phyloP scores from a whole-genome alignment of 2,888 invertebrate genomes.

The Subacronicta megacephala region DNA sequence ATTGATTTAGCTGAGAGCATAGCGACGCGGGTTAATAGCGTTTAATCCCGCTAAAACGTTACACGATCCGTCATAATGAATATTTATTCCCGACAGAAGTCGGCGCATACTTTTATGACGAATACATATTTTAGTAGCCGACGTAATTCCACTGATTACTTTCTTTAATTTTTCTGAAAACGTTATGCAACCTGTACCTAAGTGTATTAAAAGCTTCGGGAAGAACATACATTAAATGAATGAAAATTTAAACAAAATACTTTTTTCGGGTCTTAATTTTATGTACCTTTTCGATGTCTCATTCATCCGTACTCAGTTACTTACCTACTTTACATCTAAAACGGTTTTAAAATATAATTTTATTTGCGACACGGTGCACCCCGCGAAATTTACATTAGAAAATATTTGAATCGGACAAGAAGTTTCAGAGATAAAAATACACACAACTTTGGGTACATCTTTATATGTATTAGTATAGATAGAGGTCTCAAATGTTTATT shows the following conservation, averaged over 20 bases:
- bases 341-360: too few species aligned
- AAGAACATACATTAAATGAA: slow-evolving; percentile 79
- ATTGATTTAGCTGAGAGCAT: slow-evolving; percentile 84
- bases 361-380: too few species aligned
- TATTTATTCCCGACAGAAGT: slow-evolving; percentile 87
- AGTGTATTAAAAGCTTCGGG: slow-evolving; percentile 81
- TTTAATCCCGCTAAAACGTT: slow-evolving; percentile 89
- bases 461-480: too few species aligned
- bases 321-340: too few species aligned
- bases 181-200: slow-evolving; percentile 68
- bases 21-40: slow-evolving; percentile 79
- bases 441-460: too few species aligned
- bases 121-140: slow-evolving; percentile 89
- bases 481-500: too few species aligned
- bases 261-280: slow-evolving; percentile 44
- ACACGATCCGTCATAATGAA: slow-evolving; percentile 88
- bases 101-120: slow-evolving; percentile 88
- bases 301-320: slow-evolving; percentile 3
- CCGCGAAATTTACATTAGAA: too few species aligned
- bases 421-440: too few species aligned
- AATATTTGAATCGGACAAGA: too few species aligned
- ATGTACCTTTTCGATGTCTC: slow-evolving; percentile 8
- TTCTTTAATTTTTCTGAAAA: slow-evolving; percentile 88
- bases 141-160: slow-evolving; percentile 88
- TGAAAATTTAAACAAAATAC: slow-evolving; percentile 73